Percentiles rank a stretch among this genome's conserved stretches.
phyloP scores from a whole-genome alignment of 2,888 invertebrate genomes.

The Priocnemis perturbator region DNA sequence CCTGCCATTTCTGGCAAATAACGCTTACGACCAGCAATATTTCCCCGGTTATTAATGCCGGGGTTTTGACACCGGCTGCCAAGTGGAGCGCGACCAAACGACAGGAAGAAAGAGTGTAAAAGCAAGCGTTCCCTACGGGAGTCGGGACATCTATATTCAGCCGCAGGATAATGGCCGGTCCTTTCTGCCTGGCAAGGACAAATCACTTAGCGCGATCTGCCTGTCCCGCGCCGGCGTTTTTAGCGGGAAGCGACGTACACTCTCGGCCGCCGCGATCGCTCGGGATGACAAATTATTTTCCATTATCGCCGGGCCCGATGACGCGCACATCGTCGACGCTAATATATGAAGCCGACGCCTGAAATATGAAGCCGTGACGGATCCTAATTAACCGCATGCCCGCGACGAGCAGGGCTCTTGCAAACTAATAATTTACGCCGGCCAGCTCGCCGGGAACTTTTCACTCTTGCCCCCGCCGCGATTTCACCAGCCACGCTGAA shows the following conservation, averaged over 20 bases:
- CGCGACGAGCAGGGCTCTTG: neutral
- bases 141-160: conserved; percentile 46
- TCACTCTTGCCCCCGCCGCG: too few relatives aligned
- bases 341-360: conserved; percentile 45
- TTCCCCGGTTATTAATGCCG: too few relatives aligned
- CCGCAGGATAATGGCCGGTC: conserved; percentile 51
- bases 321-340: conserved; percentile 31
- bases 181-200: conserved; percentile 63
- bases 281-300: conserved; percentile 67
- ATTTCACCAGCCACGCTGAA: too few relatives aligned
- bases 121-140: too few relatives aligned
- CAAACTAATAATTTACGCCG: too few relatives aligned
- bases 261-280: neutral
- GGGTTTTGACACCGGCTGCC: too few relatives aligned
- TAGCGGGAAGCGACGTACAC: conserved; percentile 21
- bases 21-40: too few relatives aligned
- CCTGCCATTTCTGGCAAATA: too few relatives aligned
- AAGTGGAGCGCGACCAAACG: too few relatives aligned
- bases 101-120: too few relatives aligned
- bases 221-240: conserved; percentile 29
- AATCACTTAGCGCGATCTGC: conserved; percentile 67
- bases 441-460: too few relatives aligned
- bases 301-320: conserved; percentile 52
- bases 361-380: neutral
- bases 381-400: conserved; percentile 38